Percentiles rank a stretch among this genome's conserved stretches.
phyloP scores from a whole-genome alignment of 2,113 vertebrate species.

The Tor tambroides region DNA sequence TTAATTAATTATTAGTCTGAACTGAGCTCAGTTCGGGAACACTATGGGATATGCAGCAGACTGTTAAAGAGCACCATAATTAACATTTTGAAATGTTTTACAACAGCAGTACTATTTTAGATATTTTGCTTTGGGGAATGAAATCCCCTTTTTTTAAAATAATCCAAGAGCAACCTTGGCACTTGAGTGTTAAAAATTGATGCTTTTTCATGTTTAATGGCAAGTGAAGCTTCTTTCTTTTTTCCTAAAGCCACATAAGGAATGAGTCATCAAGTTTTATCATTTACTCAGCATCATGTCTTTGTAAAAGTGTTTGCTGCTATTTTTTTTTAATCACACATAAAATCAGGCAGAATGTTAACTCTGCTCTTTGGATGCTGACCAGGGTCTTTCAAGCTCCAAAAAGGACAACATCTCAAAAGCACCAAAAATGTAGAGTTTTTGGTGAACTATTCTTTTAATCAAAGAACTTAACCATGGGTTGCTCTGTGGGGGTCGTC shows the following conservation, averaged over 20 bases:
- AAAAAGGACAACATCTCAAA: neutral
- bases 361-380: neutral
- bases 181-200: neutral
- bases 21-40: neutral
- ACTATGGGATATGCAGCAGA: neutral
- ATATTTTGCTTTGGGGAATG: neutral
- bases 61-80: neutral
- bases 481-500: neutral
- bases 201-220: neutral
- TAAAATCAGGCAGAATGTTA: neutral
- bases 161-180: neutral
- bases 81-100: constrained; percentile 7
- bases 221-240: neutral
- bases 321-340: neutral
- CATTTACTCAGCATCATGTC: neutral
- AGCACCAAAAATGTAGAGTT: neutral
- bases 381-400: neutral
- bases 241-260: neutral
- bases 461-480: neutral
- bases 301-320: neutral
- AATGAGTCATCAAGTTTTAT: neutral
- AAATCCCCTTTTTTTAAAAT: neutral
- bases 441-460: neutral
- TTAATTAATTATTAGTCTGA: constrained; percentile 4
- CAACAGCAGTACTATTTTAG: neutral